Base-by-base conservation (phyloP, 2,113 vertebrate species). In the Callaeas wilsoni region DNA sequence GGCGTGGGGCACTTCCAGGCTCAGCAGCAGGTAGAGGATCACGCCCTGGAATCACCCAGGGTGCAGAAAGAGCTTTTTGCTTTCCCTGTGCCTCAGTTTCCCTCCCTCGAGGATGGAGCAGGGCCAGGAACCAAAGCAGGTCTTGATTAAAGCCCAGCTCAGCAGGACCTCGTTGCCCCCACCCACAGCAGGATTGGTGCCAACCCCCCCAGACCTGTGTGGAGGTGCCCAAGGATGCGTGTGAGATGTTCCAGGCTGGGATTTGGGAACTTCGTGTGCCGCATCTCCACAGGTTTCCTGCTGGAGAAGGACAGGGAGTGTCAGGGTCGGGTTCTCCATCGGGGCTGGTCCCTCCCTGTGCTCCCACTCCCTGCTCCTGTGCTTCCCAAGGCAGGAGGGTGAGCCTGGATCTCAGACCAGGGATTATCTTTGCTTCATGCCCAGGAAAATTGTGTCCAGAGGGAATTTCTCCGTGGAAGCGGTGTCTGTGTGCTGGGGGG, bases 351-450 rank as follows among this genome's bases (percentile, higher is more conserved):
- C 25, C 49, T 63, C 53, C 46, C 42, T 22, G n/a, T 22, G 2
- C 50, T 55, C 59, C 62, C 53, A 1, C 32, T n/a, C 25, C 59
- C n/a, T 42, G 10, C 35, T 75, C 60, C 10, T 12, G 27, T 14
- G 22, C 62, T 73, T 22, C 62, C 73, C 63, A 3, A 19, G 83
- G 46, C 47, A 6, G 4, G 56, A 39, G 6, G 2, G 7, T 16
- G 60, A 64, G 33, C 46, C 56, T 37, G 71, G 42, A 15, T n/a
- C 64, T 59, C 73, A 39, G 8, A 9, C 6, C 56, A 47, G 25
- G 17, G 1, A 5, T 7, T 22, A 2, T 4, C 12, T 35, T 16
- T 57, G 37, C n/a, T 44, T 37, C 57, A 0, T 0, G 9, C 84
- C 39, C 19, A 2, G 25, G 29, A 3, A n/a, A 3, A 8, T 1